Evolutionary conservation across 2,797 vertebrate species (phyloP).

Genomic region (Thripadectes ignobilis): DNA sequence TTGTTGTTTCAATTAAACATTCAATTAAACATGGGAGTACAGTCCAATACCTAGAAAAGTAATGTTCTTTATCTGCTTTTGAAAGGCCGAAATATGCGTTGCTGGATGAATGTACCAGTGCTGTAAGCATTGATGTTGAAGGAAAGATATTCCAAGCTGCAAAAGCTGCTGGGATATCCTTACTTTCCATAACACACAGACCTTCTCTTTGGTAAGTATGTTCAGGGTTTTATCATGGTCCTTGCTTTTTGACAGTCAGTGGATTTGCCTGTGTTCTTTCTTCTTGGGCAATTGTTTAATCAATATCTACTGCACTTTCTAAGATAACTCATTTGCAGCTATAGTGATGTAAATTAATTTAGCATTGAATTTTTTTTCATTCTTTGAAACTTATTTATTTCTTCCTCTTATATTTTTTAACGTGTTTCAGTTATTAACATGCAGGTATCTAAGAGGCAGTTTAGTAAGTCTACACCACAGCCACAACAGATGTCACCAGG

Average conservation of each 20-base stretch:
- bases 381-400: neutral
- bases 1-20: neutral
- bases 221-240: neutral
- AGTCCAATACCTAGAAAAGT: neutral
- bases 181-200: constrained; percentile 97
- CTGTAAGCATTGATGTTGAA: constrained; percentile 97
- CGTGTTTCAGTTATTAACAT: neutral
- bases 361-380: neutral
- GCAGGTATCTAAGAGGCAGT: neutral
- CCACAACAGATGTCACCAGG: neutral
- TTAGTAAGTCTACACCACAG: neutral
- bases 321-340: neutral
- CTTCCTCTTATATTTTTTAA: neutral
- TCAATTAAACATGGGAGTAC: neutral
- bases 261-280: neutral
- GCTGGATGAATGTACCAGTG: constrained; percentile 96
- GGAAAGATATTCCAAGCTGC: constrained; percentile 98
- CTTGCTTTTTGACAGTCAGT: neutral
- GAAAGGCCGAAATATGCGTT: constrained; percentile 93
- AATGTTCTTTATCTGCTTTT: constrained; percentile 38
- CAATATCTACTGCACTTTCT: neutral
- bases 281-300: neutral
- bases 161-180: constrained; percentile 91
- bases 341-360: neutral
- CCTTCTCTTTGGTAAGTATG: constrained; percentile 93